phyloP scores from a whole-genome alignment of 1,140 invertebrate genomes.

The Drosophila grimshawi region DNA sequence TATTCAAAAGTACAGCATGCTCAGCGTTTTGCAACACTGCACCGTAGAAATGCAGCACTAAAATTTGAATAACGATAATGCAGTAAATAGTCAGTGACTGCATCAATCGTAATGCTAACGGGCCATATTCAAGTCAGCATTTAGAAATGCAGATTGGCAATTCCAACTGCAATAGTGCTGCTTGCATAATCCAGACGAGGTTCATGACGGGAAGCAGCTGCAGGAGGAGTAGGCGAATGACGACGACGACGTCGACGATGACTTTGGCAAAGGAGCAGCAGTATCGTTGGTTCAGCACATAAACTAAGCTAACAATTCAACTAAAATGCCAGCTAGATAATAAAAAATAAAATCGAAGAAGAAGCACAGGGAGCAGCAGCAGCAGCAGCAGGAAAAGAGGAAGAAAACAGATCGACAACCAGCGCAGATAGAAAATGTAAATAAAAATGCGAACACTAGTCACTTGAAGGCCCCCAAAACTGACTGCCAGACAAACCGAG shows the following conservation, averaged over 20 bases:
- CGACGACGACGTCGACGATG: neutral
- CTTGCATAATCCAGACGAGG: conserved; percentile 57
- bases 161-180: conserved; percentile 10
- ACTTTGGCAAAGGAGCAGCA: conserved; percentile 5
- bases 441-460: conserved; percentile 70
- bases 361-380: conserved; percentile 42
- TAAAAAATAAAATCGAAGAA: conserved; percentile 73
- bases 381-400: conserved; percentile 5
- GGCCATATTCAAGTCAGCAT: conserved; percentile 17
- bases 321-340: conserved; percentile 82
- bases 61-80: conserved; percentile 25
- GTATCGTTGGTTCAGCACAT: conserved; percentile 37
- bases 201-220: neutral
- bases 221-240: conserved; percentile 3
- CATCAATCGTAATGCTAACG: conserved; percentile 45
- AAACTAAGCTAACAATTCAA: conserved; percentile 78
- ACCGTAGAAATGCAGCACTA: neutral
- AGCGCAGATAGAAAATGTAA: conserved; percentile 62
- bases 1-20: neutral
- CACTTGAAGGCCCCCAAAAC: conserved; percentile 44
- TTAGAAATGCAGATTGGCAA: conserved; percentile 66
- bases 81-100: conserved; percentile 28
- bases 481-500: conserved; percentile 58
- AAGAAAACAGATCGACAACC: conserved; percentile 26
- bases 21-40: conserved; percentile 33